Conservation (phyloP, 2,113 vertebrate genomes). For the Melanerpes formicivorus region DNA sequence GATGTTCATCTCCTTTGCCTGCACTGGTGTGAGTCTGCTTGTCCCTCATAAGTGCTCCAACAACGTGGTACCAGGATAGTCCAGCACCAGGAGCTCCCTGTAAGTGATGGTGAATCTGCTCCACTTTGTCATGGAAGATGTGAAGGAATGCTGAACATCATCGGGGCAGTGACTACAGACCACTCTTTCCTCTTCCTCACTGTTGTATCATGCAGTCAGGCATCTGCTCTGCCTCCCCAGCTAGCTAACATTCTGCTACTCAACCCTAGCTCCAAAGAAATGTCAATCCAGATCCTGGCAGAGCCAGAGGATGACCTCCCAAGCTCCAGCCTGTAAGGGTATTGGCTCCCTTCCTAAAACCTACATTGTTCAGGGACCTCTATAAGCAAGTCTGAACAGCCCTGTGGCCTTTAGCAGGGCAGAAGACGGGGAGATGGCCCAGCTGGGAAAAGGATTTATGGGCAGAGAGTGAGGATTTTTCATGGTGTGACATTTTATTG, state of each 20-base stretch:
- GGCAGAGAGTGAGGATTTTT: constrained; percentile 41
- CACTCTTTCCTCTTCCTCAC: neutral
- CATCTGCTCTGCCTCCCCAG: neutral
- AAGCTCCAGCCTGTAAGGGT: neutral
- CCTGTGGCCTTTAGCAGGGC: constrained; percentile 24
- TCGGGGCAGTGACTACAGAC: neutral
- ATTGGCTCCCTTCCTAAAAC: neutral
- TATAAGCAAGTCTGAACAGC: neutral
- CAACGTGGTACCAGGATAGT: neutral
- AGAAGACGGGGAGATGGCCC: neutral
- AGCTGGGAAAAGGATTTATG: constrained; percentile 32
- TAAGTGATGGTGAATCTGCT: neutral
- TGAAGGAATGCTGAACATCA: neutral
- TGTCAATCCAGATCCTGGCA: neutral
- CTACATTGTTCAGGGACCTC: neutral
- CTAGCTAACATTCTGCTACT: neutral
- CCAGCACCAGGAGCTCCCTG: neutral
- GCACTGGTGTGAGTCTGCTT: neutral
- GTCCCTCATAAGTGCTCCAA: neutral
- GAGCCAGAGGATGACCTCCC: neutral
- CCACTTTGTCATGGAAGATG: accelerated
- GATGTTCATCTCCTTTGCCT: neutral
- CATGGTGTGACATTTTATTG: constrained; percentile 54
- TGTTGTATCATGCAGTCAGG: neutral
- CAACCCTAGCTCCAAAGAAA: neutral